Percentiles rank a stretch among this genome's conserved stretches.
Conservation (phyloP, 1,140 invertebrate genomes). For the Apis cerana region DNA sequence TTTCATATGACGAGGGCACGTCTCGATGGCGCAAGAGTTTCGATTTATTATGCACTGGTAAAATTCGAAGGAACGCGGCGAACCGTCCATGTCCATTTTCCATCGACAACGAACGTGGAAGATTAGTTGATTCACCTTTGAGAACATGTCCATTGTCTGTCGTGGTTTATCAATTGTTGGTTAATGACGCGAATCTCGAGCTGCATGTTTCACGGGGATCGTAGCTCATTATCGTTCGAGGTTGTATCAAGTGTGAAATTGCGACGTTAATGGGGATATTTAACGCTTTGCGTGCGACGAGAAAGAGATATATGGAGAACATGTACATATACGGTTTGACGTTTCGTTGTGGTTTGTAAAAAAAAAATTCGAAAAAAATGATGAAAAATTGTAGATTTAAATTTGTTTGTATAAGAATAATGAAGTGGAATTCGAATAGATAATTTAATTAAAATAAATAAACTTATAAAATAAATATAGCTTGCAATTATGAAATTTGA, state of each 20-base stretch:
- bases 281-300: neutral
- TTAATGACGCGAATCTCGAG: slow-evolving; percentile 4
- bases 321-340: neutral
- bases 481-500: too few species aligned
- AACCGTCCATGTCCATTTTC: neutral
- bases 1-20: slow-evolving; percentile 25
- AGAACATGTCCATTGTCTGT: neutral
- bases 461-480: too few species aligned
- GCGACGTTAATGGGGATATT: neutral
- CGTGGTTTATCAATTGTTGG: slow-evolving; percentile 3
- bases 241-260: slow-evolving; percentile 14
- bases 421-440: neutral
- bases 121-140: neutral
- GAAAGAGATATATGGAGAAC: neutral
- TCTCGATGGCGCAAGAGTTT: slow-evolving; percentile 17
- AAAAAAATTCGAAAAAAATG: too few species aligned
- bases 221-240: neutral
- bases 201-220: neutral
- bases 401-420: neutral
- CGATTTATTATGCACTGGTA: slow-evolving; percentile 19
- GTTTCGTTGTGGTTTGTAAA: too few species aligned
- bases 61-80: slow-evolving; percentile 1
- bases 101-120: too few species aligned
- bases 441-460: neutral
- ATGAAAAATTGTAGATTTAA: neutral